Evolutionary conservation across 2,797 vertebrate species (phyloP).

Genomic region (Parauchenoglanis punctatus): DNA sequence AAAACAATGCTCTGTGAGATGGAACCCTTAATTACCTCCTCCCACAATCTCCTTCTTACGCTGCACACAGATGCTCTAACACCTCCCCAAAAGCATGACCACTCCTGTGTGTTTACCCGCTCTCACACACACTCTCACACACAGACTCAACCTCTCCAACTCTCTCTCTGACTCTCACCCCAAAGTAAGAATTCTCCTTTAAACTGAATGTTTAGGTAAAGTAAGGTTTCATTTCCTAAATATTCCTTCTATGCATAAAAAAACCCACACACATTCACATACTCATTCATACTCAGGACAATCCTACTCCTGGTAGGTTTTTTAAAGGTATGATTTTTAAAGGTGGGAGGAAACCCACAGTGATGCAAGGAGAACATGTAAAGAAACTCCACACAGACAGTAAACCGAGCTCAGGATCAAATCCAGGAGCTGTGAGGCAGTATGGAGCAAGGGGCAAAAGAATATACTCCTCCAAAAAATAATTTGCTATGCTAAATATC

Average conservation of each 20-base stretch:
- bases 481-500: not conserved
- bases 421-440: too few species aligned
- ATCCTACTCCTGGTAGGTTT: not conserved
- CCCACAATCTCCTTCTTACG: conserved; percentile 78
- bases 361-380: too few species aligned
- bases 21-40: conserved; percentile 82
- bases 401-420: too few species aligned
- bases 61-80: conserved; percentile 80
- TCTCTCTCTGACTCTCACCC: not conserved
- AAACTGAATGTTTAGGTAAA: not conserved
- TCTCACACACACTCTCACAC: not conserved
- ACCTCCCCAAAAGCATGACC: conserved; percentile 73
- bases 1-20: conserved; percentile 81
- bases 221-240: not conserved
- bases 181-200: not conserved
- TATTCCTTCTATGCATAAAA: not conserved
- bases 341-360: not conserved
- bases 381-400: too few species aligned
- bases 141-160: not conserved
- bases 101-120: conserved; percentile 43
- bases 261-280: not conserved
- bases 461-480: not conserved
- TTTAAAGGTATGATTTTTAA: not conserved
- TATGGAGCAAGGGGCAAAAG: not conserved
- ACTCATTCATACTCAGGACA: not conserved